These are phyloP conservation scores for Parauchenoglanis ngamensis DNA, from an alignment of 2,797 vertebrate genomes.

Conservation along the genomic window DNA sequence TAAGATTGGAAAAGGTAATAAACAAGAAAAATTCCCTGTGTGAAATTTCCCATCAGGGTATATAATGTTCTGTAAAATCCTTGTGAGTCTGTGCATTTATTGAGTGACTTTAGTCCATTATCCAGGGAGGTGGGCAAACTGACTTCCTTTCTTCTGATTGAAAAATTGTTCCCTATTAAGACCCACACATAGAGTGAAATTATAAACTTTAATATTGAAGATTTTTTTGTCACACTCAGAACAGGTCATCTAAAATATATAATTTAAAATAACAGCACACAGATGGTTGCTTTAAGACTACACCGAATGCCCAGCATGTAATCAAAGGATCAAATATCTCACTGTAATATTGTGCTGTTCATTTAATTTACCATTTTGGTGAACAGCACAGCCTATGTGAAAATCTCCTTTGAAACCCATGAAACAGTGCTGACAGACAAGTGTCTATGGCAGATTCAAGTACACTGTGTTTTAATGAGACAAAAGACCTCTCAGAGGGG, in stretches of 20 bases:
- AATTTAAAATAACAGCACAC: no score
- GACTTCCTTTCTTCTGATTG: constrained; percentile 19
- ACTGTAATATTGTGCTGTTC: not conserved
- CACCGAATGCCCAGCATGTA: no score
- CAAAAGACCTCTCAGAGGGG: no score
- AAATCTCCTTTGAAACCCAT: no score
- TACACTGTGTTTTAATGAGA: not conserved
- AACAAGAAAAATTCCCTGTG: constrained; percentile 10
- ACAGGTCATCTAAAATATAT: not conserved
- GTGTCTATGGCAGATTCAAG: not conserved
- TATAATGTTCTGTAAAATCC: constrained; percentile 27
- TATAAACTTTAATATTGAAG: not conserved
- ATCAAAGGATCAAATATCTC: not conserved
- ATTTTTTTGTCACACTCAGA: not conserved
- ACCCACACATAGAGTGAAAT: not conserved
- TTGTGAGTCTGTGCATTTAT: not conserved
- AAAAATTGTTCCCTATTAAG: constrained; percentile 3
- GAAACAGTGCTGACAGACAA: not conserved
- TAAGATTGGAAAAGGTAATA: not conserved
- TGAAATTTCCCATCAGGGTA: not conserved
- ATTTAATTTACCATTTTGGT: not conserved
- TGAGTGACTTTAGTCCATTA: not conserved
- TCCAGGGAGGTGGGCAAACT: constrained; percentile 50
- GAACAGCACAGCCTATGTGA: no score
- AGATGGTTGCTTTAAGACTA: not conserved